Base-by-base conservation (phyloP, 2,797 vertebrate genomes). In the Gadopsis marmoratus region DNA sequence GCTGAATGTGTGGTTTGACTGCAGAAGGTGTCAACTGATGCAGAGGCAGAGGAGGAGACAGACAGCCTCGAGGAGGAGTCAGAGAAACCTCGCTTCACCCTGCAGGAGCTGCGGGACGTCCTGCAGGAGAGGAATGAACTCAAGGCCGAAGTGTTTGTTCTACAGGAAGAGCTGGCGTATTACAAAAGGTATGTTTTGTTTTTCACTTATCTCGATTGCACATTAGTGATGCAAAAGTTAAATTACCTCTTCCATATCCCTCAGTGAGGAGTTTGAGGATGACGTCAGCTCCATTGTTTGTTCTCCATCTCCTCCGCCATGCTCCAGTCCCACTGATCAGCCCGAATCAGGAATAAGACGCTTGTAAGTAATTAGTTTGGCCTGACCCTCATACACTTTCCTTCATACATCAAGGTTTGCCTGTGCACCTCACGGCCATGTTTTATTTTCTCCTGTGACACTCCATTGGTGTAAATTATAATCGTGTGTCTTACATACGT, bases 81-180 rank as follows among this genome's bases (percentile, higher is more conserved):
- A 0, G 97, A 95, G 80, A 94, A 95, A 7, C 97, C 97, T 4
- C 88, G 96, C 31, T 99, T 99, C 93, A 99, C 97, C 6, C 89
- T 99, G 78, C 96, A 98, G 91, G 98, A 99, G 90, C 93, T 99
- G 45, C 93, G 96, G 19, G 97, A 98, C 0, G 97, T 99, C 65
- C 93, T 99, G 65, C 96, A 97, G 0, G 97, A 99, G 91, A 96
- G 95, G 87, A 99, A 99, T 6, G 96, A 99, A 72, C 94, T 99
- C 73, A 99, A 99, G 91, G 95, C 97, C 14, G 95, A 97, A 89
- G 96, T 99, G 45, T 99, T 99, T 63, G 19, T 97, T 89, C 86
- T 99, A 41, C 96, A 98, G 80, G 98, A 99, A 71, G 98, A 99
- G 80, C 94, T 99, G 74, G 95, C 96, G 0, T 98, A 97, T 90